phyloP scores from a whole-genome alignment of 2,888 invertebrate species.

The Tipula confusa region DNA sequence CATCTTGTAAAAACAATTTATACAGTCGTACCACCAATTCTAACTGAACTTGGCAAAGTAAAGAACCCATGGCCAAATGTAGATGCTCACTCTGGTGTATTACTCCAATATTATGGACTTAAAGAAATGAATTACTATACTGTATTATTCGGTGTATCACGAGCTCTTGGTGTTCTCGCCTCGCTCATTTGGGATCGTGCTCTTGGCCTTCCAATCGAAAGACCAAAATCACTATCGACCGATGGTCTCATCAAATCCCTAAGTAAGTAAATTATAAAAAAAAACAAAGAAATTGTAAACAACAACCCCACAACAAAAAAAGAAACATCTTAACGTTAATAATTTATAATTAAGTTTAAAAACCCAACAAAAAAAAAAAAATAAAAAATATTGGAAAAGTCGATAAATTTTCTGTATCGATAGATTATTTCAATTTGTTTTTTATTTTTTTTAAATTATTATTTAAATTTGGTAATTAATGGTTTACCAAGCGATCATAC shows the following conservation, averaged over 20 bases:
- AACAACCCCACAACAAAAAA: neutral
- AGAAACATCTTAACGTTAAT: neutral
- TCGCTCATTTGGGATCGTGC: slow-evolving; percentile 80
- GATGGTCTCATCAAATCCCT: slow-evolving; percentile 51
- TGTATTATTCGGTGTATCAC: slow-evolving; percentile 82
- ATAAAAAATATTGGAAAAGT: neutral
- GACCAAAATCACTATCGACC: slow-evolving; percentile 75
- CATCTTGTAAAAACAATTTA: slow-evolving; percentile 74
- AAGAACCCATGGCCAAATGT: slow-evolving; percentile 94
- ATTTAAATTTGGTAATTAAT: neutral
- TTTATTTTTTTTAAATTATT: neutral
- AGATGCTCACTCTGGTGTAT: slow-evolving; percentile 83
- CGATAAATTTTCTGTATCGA: slow-evolving; percentile 4
- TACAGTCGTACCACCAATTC: slow-evolving; percentile 77
- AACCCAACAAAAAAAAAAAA: neutral
- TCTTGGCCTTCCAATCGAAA: slow-evolving; percentile 76
- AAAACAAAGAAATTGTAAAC: neutral
- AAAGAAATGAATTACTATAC: slow-evolving; percentile 90
- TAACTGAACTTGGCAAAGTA: slow-evolving; percentile 78
- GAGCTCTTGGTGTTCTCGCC: slow-evolving; percentile 76
- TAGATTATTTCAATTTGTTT: neutral
- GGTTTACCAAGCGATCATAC: neutral
- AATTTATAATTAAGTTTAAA: neutral
- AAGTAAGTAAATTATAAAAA: neutral
- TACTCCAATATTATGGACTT: slow-evolving; percentile 78